phyloP scores from a whole-genome alignment of 2,113 vertebrate species.

The Apteryx mantelli region DNA sequence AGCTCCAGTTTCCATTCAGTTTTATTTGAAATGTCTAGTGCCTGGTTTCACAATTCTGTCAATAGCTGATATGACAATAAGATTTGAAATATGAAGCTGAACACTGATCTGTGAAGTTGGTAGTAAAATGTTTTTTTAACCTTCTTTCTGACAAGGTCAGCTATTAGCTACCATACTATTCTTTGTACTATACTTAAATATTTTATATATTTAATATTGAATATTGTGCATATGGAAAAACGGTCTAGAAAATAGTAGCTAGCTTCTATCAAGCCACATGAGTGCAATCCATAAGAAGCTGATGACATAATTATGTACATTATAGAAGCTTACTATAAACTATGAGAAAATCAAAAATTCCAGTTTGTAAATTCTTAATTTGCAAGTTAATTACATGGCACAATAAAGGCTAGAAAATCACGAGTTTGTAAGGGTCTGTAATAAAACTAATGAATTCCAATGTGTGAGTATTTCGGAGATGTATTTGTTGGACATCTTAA shows the following conservation, averaged over 20 bases:
- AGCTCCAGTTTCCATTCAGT: neutral
- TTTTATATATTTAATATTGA: neutral
- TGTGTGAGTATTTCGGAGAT: neutral
- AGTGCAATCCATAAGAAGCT: neutral
- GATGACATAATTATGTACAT: neutral
- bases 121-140: neutral
- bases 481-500: neutral
- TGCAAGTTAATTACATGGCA: neutral
- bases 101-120: neutral
- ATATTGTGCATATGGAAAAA: neutral
- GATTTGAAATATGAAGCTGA: neutral
- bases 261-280: neutral
- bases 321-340: neutral
- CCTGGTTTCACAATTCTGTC: neutral
- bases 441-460: neutral
- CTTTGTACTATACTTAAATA: neutral
- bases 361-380: neutral
- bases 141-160: neutral
- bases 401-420: neutral
- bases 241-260: neutral
- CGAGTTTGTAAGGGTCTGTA: neutral
- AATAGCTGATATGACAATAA: neutral
- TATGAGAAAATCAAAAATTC: neutral
- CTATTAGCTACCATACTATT: neutral
- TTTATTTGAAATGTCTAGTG: neutral